These are phyloP conservation scores for Aphelenchoides fujianensis DNA, from an alignment of 1,140 invertebrate species.

Conservation along the genomic window DNA sequence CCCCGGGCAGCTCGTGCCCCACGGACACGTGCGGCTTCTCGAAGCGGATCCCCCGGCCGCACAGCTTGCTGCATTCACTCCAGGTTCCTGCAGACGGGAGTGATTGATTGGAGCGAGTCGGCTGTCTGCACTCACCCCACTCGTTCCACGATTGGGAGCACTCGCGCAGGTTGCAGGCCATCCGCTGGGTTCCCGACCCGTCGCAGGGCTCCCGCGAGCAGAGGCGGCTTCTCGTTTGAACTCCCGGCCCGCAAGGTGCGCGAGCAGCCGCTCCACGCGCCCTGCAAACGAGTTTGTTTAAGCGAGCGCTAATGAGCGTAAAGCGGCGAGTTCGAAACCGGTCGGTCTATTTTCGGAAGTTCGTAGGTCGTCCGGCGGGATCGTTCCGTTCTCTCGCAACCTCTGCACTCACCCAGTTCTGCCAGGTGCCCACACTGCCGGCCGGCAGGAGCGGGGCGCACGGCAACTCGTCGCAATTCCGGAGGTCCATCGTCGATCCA, in stretches of 20 bases:
- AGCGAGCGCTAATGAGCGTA: neutral
- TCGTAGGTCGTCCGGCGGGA: conserved; percentile 35
- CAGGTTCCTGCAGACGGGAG: conserved; percentile 58
- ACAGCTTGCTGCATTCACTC: conserved; percentile 67
- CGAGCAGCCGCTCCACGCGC: conserved; percentile 45
- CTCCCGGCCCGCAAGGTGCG: conserved; percentile 44
- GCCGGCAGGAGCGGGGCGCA: conserved; percentile 28
- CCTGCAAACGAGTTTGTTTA: conserved; percentile 11
- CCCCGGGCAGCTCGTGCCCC: conserved; percentile 37
- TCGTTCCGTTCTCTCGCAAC: too few relatives aligned
- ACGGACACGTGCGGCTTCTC: conserved; percentile 50
- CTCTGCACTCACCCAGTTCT: conserved; percentile 49
- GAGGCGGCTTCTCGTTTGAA: conserved; percentile 41
- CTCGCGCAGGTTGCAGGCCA: conserved; percentile 55
- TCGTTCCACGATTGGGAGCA: conserved; percentile 45
- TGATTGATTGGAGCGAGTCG: conserved; percentile 46
- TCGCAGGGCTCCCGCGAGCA: conserved; percentile 57
- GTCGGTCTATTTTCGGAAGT: conserved; percentile 20
- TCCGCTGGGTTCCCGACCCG: conserved; percentile 54
- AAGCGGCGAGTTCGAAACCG: conserved; percentile 29
- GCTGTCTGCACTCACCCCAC: conserved; percentile 50
- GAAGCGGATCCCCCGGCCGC: conserved; percentile 67
- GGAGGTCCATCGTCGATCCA: conserved; percentile 59
- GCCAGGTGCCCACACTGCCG: conserved; percentile 39
- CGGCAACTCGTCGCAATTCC: conserved; percentile 53